Evolutionary conservation across 2,113 vertebrate species (phyloP).

Genomic region (Hassar affinis): DNA sequence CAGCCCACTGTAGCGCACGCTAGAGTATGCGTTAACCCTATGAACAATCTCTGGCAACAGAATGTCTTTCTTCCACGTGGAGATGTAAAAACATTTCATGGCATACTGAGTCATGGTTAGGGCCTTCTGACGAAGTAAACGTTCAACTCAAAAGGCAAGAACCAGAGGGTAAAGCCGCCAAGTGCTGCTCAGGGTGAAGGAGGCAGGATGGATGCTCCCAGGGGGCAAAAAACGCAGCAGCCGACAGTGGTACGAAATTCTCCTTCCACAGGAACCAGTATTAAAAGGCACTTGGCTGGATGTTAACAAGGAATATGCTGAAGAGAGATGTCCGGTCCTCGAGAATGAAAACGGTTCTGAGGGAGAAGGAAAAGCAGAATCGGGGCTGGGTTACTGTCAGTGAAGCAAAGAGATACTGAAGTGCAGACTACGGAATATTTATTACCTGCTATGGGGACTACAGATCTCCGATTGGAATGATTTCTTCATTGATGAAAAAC

Average conservation of each 20-base stretch:
- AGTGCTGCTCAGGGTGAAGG: constrained; percentile 49
- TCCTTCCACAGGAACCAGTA: constrained; percentile 66
- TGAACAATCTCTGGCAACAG: constrained; percentile 57
- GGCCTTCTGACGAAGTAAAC: constrained; percentile 56
- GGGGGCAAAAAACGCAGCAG: constrained; percentile 39
- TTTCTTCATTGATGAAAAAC: constrained; percentile 99
- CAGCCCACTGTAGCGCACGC: constrained; percentile 81
- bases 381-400: not conserved
- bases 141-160: constrained; percentile 53
- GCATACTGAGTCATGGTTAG: constrained; percentile 58
- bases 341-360: constrained; percentile 44
- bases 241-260: constrained; percentile 72
- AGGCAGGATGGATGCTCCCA: constrained; percentile 27
- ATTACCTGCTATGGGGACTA: constrained; percentile 77
- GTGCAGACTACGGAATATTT: not conserved
- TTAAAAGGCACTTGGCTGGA: constrained; percentile 80
- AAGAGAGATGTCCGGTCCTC: constrained; percentile 54
- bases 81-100: constrained; percentile 67
- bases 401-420: not conserved
- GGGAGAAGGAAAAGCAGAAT: not conserved
- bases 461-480: constrained; percentile 89
- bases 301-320: constrained; percentile 57
- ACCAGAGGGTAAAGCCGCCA: constrained; percentile 51
- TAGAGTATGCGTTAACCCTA: constrained; percentile 61
- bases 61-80: constrained; percentile 50